Conservation (phyloP, 2,888 invertebrate genomes). For the Catonia carolina region DNA sequence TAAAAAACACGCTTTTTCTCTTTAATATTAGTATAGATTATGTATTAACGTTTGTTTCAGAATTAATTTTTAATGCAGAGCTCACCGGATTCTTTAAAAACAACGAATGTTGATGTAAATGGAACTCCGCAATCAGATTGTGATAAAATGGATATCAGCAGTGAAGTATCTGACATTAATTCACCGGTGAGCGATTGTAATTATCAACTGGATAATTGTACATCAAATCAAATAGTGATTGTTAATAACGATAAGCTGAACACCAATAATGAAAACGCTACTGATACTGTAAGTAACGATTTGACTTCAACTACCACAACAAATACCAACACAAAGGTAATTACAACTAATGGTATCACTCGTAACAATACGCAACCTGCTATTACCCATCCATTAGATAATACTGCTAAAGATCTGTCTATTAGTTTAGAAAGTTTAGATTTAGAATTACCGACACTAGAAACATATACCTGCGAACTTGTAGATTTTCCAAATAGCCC, state of each 20-base stretch:
- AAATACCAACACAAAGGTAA: not conserved
- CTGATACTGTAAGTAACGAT: too few species aligned
- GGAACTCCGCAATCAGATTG: constrained; percentile 8
- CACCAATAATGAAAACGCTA: too few species aligned
- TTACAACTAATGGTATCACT: constrained; percentile 15
- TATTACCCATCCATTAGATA: constrained; percentile 27
- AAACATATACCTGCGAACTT: constrained; percentile 25
- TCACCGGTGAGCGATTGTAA: constrained; percentile 10
- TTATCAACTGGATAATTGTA: constrained; percentile 13
- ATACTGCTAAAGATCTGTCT: constrained; percentile 21
- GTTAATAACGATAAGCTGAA: too few species aligned
- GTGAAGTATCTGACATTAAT: constrained; percentile 18
- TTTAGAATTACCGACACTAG: constrained; percentile 27
- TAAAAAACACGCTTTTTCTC: too few species aligned
- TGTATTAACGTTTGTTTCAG: too few species aligned
- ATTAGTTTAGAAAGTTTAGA: constrained; percentile 31
- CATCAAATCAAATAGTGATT: not conserved
- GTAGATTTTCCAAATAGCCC: constrained; percentile 30
- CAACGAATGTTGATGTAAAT: not conserved
- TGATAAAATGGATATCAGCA: constrained; percentile 23
- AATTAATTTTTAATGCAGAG: constrained; percentile 3
- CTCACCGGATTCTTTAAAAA: constrained; percentile 2
- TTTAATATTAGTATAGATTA: too few species aligned
- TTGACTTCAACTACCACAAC: not conserved
- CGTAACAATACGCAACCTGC: constrained; percentile 20